These are phyloP conservation scores for fruit fly (Drosophila melanogaster) DNA, from an alignment of 1,140 invertebrate genomes.

Conservation along the genomic window Release_6_plus_ISO1_MT NT_033779.5:18854501-18855000, in stretches of 20 bases:
- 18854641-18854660: constrained; percentile 52
- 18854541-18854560: constrained; percentile 15
- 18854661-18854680: constrained; percentile 56
- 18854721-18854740: constrained; percentile 46
- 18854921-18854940: constrained; percentile 47
- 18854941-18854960: constrained; percentile 36
- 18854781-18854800: constrained; percentile 74
- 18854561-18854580: constrained; percentile 9
- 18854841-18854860: constrained; percentile 39
- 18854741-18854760: constrained; percentile 69
- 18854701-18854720: constrained; percentile 49
- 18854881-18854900: constrained; percentile 74
- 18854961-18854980: constrained; percentile 39
- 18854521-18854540: constrained; percentile 38
- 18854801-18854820: constrained; percentile 43
- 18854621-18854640: constrained; percentile 60
- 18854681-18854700: constrained; percentile 72
- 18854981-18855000: constrained; percentile 55
- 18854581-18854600: constrained; percentile 49
- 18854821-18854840: constrained; percentile 81
- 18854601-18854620: constrained; percentile 31
- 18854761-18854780: constrained; percentile 81
- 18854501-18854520: constrained; percentile 85
- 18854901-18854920: constrained; percentile 64
- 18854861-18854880: constrained; percentile 58